phyloP scores from a whole-genome alignment of 2,113 vertebrate species.

The pig (Sus scrofa) region DNA sequence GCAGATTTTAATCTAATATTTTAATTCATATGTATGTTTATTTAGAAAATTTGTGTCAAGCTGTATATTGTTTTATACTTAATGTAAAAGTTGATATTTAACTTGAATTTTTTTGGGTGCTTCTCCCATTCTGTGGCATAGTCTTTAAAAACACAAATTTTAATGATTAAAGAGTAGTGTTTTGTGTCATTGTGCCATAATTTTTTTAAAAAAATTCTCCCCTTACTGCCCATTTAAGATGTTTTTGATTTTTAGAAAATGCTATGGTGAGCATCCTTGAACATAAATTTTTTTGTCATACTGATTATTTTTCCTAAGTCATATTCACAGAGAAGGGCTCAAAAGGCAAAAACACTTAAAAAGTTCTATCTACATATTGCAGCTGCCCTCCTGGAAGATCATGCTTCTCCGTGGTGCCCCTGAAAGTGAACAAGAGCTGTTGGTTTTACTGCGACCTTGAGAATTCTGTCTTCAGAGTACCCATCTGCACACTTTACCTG shows the following conservation, averaged over 20 bases:
- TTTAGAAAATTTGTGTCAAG: constrained; percentile 43
- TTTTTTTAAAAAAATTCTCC: neutral
- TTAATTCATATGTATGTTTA: constrained; percentile 21
- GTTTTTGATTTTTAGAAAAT: constrained; percentile 7
- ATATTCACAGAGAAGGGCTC: neutral
- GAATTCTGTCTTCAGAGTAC: neutral
- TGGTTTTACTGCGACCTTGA: neutral
- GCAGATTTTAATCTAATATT: constrained; percentile 45
- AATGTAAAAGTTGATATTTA: neutral
- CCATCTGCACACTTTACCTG: neutral
- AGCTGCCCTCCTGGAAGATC: neutral
- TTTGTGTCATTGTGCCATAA: neutral
- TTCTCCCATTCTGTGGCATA: neutral
- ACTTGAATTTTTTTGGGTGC: constrained; percentile 11
- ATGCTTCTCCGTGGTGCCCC: neutral
- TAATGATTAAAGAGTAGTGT: neutral
- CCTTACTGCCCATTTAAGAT: neutral
- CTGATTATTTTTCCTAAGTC: constrained; percentile 50
- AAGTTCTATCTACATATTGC: neutral
- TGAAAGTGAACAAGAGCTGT: neutral
- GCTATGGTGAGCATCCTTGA: neutral
- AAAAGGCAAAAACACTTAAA: neutral
- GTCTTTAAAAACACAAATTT: constrained; percentile 24
- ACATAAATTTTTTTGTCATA: neutral
- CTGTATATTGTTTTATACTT: neutral